Percentiles rank a stretch among this genome's conserved stretches.
Conservation (phyloP, 1,140 invertebrate species). For the Aphaenogaster ashmeadi region DNA sequence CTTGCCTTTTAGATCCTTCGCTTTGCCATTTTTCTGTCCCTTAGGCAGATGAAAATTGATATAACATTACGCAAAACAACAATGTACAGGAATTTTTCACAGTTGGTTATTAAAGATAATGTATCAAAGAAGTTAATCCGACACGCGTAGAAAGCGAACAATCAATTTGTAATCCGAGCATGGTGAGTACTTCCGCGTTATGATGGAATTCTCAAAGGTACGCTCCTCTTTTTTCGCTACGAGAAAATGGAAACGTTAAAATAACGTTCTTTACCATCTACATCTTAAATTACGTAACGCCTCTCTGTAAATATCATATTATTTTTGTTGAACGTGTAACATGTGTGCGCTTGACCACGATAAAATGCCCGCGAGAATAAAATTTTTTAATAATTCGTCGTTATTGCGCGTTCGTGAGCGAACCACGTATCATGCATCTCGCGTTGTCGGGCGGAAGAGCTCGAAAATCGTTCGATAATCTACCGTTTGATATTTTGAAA, state of each 20-base stretch:
- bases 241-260: conserved; percentile 20
- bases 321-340: background rate
- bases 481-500: conserved; percentile 15
- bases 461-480: background rate
- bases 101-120: background rate
- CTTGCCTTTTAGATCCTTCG: background rate
- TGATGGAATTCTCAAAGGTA: conserved; percentile 23
- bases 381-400: background rate
- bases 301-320: background rate
- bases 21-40: background rate
- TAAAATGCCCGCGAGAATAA: too few relatives aligned
- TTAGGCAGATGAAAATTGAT: background rate
- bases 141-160: background rate
- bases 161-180: conserved; percentile 22
- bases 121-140: conserved; percentile 40
- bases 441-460: background rate
- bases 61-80: conserved; percentile 1
- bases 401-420: background rate
- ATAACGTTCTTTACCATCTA: background rate
- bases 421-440: background rate
- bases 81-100: background rate
- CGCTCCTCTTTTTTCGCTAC: background rate
- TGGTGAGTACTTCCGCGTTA: background rate
- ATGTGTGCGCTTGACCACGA: background rate
- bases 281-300: conserved; percentile 6